Conservation (phyloP, 2,113 vertebrate species). For the Rhea americana region DNA sequence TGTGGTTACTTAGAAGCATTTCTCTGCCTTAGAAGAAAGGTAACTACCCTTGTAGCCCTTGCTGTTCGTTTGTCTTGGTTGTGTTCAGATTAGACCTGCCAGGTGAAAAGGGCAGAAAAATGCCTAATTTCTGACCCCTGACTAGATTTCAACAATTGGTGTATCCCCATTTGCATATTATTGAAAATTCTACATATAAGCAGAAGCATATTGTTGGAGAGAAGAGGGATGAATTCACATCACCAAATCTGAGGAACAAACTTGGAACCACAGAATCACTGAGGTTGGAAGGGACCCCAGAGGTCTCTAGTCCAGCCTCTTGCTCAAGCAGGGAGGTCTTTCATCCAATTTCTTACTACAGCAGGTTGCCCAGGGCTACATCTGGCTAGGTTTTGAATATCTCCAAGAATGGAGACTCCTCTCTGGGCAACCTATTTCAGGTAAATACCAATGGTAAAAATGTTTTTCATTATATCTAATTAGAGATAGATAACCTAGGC, state of each 20-base stretch:
- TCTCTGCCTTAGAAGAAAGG: not conserved
- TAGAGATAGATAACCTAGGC: not conserved
- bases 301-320: not conserved
- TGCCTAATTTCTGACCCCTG: not conserved
- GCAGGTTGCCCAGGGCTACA: not conserved
- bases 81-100: not conserved
- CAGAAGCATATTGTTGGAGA: not conserved
- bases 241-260: not conserved
- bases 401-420: not conserved
- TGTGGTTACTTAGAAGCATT: not conserved
- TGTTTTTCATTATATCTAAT: not conserved
- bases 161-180: not conserved
- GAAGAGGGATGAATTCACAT: not conserved
- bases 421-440: not conserved
- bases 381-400: not conserved
- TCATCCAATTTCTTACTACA: not conserved
- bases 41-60: not conserved
- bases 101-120: not conserved
- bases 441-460: not conserved
- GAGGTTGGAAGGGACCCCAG: not conserved
- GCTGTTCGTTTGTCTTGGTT: not conserved
- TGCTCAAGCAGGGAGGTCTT: not conserved
- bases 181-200: not conserved
- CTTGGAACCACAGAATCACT: not conserved
- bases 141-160: not conserved